Base-by-base conservation (phyloP, 23 tunicate species). In the Botrylloides violaceus region DNA sequence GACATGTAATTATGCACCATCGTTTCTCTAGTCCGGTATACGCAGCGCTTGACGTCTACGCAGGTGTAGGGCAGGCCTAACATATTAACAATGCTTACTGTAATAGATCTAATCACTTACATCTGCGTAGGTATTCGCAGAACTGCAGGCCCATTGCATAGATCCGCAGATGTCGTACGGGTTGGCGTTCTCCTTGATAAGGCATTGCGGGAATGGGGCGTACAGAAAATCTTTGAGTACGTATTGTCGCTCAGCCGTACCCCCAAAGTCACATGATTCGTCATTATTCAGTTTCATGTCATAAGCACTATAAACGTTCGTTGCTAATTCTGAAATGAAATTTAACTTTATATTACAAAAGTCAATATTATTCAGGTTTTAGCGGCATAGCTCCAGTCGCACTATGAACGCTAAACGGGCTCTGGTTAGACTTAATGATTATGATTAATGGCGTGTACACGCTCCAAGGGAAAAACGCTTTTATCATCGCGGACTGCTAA, bases 61-160 rank as follows among this genome's bases (percentile, higher is more conserved):
- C n/a, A n/a, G n/a, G n/a, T n/a, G n/a, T n/a, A n/a, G n/a, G n/a
- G n/a, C n/a, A n/a, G n/a, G n/a, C n/a, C n/a, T n/a, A n/a, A n/a
- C n/a, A n/a, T n/a, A n/a, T n/a, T n/a, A n/a, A n/a, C n/a, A n/a
- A n/a, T n/a, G n/a, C n/a, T n/a, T n/a, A n/a, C n/a, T n/a, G n/a
- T n/a, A n/a, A n/a, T n/a, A n/a, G n/a, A n/a, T n/a, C n/a, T n/a
- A 43, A 43, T 7, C 53, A 79, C 85, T 78, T 73, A 90, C 97
- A 68, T 83, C 85, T 27, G 97, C 90, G 50, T 90, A 90, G 70
- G 29, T 66, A 33, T 90, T 85, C 36, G 66, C 77, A 33, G 66
- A 66, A 6, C 64, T 22, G 64, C 97, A 90, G 20, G 97, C 78
- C 97, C 97, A 90, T 33, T 66, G 68, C 85, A 90, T 79, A n/a